Evolutionary conservation across 2,113 vertebrate species (phyloP).

Genomic region (Oreochromis niloticus): DNA sequence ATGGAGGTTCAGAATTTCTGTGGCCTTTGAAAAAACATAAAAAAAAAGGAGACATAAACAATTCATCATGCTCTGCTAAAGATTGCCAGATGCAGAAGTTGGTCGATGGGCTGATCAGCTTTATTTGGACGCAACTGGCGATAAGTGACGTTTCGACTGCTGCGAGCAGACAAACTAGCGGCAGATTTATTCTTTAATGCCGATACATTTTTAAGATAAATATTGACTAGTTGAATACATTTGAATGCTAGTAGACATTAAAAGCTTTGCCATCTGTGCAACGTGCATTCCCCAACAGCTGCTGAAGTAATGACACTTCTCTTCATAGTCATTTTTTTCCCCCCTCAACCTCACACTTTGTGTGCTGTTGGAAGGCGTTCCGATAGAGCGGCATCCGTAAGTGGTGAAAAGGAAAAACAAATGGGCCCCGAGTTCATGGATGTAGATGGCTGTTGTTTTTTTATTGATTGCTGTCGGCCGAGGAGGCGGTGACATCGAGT

Average conservation of each 20-base stretch:
- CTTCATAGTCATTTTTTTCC: neutral
- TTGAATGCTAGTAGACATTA: slow-evolving; percentile 40
- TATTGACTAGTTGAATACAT: slow-evolving; percentile 18
- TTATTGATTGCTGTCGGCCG: slow-evolving; percentile 78
- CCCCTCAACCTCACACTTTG: neutral
- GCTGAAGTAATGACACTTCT: slow-evolving; percentile 23
- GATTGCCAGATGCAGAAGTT: neutral
- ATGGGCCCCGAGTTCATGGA: slow-evolving; percentile 63
- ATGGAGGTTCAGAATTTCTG: neutral
- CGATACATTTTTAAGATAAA: neutral
- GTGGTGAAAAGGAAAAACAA: slow-evolving; percentile 63
- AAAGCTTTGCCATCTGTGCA: slow-evolving; percentile 51
- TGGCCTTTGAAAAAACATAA: neutral
- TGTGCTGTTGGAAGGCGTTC: slow-evolving; percentile 56
- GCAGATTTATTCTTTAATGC: neutral
- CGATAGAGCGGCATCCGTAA: slow-evolving; percentile 67
- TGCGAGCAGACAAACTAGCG: neutral
- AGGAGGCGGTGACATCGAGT: slow-evolving; percentile 64
- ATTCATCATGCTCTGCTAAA: neutral
- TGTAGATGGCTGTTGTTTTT: slow-evolving; percentile 76
- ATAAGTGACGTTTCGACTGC: neutral
- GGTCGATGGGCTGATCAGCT: neutral
- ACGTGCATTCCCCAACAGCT: slow-evolving; percentile 20
- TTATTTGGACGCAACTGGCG: neutral
- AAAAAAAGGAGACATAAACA: neutral